Percentiles rank a stretch among this genome's conserved stretches.
These are phyloP conservation scores for Aleiodes alternator DNA, from an alignment of 2,888 invertebrate species.

Conservation along the genomic window DNA sequence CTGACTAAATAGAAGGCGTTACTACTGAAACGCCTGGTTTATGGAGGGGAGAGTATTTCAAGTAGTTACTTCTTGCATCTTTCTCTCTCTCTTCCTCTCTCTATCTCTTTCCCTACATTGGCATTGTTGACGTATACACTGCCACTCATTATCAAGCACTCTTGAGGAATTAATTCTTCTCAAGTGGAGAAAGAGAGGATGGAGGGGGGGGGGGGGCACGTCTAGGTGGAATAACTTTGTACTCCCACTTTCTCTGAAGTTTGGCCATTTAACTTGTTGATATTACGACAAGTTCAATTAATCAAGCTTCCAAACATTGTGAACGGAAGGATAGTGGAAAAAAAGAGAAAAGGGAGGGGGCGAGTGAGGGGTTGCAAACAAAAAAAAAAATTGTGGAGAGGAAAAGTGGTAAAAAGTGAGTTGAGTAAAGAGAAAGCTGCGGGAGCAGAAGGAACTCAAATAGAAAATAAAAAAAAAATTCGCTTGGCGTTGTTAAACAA, in stretches of 20 bases:
- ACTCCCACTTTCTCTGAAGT: conserved; percentile 11
- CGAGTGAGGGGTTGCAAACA: no score
- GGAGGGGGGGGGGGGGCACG: no score
- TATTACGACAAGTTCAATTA: conserved; percentile 26
- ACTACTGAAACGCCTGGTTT: conserved; percentile 1
- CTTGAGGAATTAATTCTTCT: conserved; percentile 23
- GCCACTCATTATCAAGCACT: conserved; percentile 32
- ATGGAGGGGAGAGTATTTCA: conserved; percentile 14
- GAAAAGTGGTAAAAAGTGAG: no score
- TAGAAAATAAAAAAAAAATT: not conserved
- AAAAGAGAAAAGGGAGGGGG: no score
- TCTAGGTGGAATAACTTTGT: not conserved
- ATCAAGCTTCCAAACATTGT: conserved; percentile 8
- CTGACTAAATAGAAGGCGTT: conserved; percentile 30
- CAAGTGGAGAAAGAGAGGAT: not conserved
- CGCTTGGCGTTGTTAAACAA: no score
- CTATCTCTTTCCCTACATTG: not conserved
- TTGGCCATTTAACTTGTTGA: conserved; percentile 29
- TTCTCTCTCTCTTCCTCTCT: not conserved
- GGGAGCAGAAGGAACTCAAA: conserved; percentile 9
- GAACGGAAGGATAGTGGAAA: no score
- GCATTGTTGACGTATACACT: conserved; percentile 25
- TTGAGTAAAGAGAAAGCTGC: no score
- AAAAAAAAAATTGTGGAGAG: no score
- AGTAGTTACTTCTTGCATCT: not conserved